Percentiles rank a stretch among this genome's conserved stretches.
These are phyloP conservation scores for Salvelinus sp. DNA, from an alignment of 2,113 vertebrate genomes.

Conservation along the genomic window DNA sequence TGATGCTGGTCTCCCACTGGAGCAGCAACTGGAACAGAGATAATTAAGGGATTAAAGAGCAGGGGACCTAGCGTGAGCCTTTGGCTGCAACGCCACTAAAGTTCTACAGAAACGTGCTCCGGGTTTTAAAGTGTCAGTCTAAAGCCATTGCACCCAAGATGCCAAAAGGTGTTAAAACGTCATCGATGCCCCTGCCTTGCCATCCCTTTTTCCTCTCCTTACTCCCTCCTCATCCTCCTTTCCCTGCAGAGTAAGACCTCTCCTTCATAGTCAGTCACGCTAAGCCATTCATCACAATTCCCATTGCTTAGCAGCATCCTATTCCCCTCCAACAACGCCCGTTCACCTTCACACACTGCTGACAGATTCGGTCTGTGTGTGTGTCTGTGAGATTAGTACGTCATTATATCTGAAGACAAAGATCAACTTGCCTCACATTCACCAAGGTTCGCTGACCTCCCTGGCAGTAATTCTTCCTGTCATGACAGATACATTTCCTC, in stretches of 20 bases:
- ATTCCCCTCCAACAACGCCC: conserved; percentile 28
- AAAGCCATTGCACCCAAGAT: conserved; percentile 37
- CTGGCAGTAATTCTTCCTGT: conserved; percentile 21
- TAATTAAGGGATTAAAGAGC: conserved; percentile 17
- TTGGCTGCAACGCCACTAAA: conserved; percentile 63
- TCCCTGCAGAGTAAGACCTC: conserved; percentile 48
- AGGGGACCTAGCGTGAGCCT: conserved; percentile 40
- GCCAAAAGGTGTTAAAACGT: conserved; percentile 31
- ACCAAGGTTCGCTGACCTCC: conserved; percentile 37
- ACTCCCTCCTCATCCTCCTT: conserved; percentile 1
- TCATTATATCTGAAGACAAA: neutral
- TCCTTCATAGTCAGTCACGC: conserved; percentile 63
- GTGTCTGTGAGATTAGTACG: conserved; percentile 23
- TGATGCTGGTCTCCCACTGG: neutral
- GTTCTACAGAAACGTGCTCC: conserved; percentile 57
- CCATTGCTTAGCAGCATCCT: conserved; percentile 53
- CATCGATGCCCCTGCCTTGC: conserved; percentile 8
- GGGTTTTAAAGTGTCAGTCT: conserved; percentile 55
- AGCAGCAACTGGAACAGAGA: conserved; percentile 34
- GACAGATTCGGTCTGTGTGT: conserved; percentile 22
- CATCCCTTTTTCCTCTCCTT: neutral
- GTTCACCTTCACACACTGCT: conserved; percentile 64
- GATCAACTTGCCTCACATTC: conserved; percentile 18
- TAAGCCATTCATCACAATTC: conserved; percentile 68
- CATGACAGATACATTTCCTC: conserved; percentile 42